Evolutionary conservation across 2,113 vertebrate species (phyloP).

Genomic region (Elephantulus edwardii): DNA sequence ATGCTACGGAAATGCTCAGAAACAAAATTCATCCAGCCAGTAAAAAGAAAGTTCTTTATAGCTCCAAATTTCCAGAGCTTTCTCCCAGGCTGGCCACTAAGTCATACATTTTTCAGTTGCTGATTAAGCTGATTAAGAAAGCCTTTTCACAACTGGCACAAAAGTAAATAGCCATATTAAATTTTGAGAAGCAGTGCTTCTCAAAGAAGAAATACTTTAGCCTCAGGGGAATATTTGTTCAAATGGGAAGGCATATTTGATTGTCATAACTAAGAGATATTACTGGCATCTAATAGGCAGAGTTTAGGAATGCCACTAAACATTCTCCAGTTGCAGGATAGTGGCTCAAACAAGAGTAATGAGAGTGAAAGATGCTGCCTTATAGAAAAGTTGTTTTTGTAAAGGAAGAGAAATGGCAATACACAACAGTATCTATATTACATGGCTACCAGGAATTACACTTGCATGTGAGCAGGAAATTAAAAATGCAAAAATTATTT

Average conservation of each 20-base stretch:
- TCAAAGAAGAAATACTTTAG: neutral
- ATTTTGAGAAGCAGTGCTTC: slow-evolving; percentile 21
- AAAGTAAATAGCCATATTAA: slow-evolving; percentile 46
- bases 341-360: too few relatives aligned
- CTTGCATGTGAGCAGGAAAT: neutral
- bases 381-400: neutral
- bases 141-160: neutral
- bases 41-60: neutral
- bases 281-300: neutral
- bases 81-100: neutral
- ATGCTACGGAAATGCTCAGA: slow-evolving; percentile 2
- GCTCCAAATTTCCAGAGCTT: neutral
- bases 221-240: neutral
- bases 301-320: neutral
- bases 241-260: neutral
- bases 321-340: neutral
- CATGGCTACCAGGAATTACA: neutral
- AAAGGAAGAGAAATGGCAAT: neutral
- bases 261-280: neutral
- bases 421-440: neutral
- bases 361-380: too few relatives aligned
- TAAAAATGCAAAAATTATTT: neutral
- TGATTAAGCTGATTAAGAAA: slow-evolving; percentile 7
- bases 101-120: slow-evolving; percentile 53
- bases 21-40: neutral